A percentile compares a stretch with the other conserved stretches of the same genome.
phyloP scores from a whole-genome alignment of 2,888 invertebrate species.

The Orthosia cruda region DNA sequence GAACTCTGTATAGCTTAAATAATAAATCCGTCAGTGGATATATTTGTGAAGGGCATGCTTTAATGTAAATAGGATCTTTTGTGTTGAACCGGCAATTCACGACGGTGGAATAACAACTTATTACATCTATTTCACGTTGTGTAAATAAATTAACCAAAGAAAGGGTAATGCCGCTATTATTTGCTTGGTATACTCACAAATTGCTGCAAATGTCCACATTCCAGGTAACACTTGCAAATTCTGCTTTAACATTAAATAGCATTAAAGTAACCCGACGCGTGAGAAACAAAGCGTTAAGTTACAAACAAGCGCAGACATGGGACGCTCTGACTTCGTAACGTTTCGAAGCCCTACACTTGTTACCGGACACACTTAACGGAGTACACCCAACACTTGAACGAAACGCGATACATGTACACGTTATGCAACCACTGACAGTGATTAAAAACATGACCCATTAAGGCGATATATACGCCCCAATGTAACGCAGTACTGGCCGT shows the following conservation, averaged over 20 bases:
- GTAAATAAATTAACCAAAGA: conserved; percentile 53
- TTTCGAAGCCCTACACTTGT: conserved; percentile 75
- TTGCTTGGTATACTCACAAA: conserved; percentile 56
- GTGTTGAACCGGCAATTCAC: conserved; percentile 40
- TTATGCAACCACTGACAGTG: conserved; percentile 76
- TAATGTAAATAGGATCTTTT: conserved; percentile 48
- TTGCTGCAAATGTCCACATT: conserved; percentile 61
- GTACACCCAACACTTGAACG: conserved; percentile 75
- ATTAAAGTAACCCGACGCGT: conserved; percentile 76
- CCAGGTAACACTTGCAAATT: conserved; percentile 58
- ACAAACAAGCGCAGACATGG: conserved; percentile 72
- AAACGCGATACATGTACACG: conserved; percentile 74
- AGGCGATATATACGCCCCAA: too few species aligned
- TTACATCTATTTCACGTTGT: conserved; percentile 42
- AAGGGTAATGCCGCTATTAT: conserved; percentile 51
- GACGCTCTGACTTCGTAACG: conserved; percentile 66
- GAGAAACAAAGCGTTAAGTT: conserved; percentile 79
- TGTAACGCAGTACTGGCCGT: too few species aligned
- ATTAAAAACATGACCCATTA: conserved; percentile 79
- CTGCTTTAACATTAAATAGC: conserved; percentile 70
- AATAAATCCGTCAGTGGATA: conserved; percentile 47
- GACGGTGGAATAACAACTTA: conserved; percentile 36
- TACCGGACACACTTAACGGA: conserved; percentile 75
- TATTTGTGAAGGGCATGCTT: conserved; percentile 35
- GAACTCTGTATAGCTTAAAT: conserved; percentile 42